A percentile compares a stretch with the other conserved stretches of the same genome.
Evolutionary conservation across 2,113 vertebrate genomes (phyloP).

Genomic region (Gorilla gorilla): DNA sequence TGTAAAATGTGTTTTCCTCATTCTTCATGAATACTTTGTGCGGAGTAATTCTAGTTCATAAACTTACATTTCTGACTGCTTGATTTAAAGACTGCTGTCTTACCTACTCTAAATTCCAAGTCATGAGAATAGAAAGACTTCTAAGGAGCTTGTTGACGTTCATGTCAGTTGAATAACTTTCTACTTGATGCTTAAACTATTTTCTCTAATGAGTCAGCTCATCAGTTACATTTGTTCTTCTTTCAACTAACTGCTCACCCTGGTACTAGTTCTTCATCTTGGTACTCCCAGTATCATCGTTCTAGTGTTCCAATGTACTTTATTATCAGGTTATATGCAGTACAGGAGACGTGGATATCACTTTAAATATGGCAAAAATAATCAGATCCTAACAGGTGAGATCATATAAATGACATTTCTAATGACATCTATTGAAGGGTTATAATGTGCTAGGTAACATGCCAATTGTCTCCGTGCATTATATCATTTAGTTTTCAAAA

Average conservation of each 20-base stretch:
- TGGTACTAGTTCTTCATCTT: not conserved
- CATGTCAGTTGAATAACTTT: not conserved
- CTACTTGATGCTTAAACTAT: not conserved
- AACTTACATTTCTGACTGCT: not conserved
- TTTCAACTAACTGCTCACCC: not conserved
- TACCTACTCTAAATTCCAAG: rapidly evolving
- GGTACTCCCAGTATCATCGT: rapidly evolving
- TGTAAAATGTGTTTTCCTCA: not conserved
- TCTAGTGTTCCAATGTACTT: not conserved
- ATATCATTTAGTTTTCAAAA: not conserved
- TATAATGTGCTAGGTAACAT: not conserved
- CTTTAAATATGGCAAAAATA: not conserved
- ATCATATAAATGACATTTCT: not conserved
- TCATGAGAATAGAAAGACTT: not conserved
- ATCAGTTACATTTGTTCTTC: not conserved
- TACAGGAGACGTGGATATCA: no score
- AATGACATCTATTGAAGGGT: not conserved
- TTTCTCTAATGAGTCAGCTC: not conserved
- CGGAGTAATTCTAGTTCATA: not conserved
- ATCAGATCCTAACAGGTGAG: not conserved
- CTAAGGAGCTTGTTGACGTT: not conserved
- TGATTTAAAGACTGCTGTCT: not conserved
- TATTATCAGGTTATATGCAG: not conserved
- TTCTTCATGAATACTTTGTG: not conserved
- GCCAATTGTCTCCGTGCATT: not conserved